Evolutionary conservation across 2,888 invertebrate species (phyloP), one percentile per base, ranked within the genome.

Genomic region (Microplitis manilae): DNA sequence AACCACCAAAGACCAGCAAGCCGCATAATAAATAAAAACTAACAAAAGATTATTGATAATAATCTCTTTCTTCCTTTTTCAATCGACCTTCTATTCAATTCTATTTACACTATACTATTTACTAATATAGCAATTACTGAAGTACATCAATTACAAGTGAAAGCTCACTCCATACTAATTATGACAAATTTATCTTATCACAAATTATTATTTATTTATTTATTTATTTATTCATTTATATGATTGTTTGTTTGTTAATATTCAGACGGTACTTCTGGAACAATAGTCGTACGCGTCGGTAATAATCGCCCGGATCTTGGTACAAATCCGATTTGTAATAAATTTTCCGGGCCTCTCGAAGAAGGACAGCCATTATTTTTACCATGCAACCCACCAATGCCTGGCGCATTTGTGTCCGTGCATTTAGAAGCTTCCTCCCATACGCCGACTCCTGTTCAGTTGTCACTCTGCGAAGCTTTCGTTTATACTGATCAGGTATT

Each of bases 341-440:
- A 96, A 5, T 97, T 96, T 90, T 96, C 94, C 6, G 97, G 97
- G 1, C 93, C 94, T 79, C 90, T 96, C 9, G 96, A 97, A 87
- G 97, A 97, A 88, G 97, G 97, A 0, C 96, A 97, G 86, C 97
- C 97, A 0, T 91, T 97, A 6, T 97, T 97, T 91, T 90, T 97
- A 72, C 97, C 97, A 0, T 97, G 97, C 91, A 97, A 97, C 90
- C 97, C 97, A 1, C 97, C 97, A 0, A 97, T 97, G 96, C 96
- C 97, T 0, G 97, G 97, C 0, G 97, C 97, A 7, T 97, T 97
- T 89, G 97, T 97, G 80, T 96, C 96, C 83, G 96, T 97, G 0
- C 97, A 97, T 87, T 89, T 97, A 76, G 97, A 97, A 91, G 94
- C 94, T 0, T 92, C 94, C 0, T 87, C 91, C 0, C 71, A 96